phyloP scores from a whole-genome alignment of 2,113 vertebrate genomes.

The Gadus chalcogrammus region DNA sequence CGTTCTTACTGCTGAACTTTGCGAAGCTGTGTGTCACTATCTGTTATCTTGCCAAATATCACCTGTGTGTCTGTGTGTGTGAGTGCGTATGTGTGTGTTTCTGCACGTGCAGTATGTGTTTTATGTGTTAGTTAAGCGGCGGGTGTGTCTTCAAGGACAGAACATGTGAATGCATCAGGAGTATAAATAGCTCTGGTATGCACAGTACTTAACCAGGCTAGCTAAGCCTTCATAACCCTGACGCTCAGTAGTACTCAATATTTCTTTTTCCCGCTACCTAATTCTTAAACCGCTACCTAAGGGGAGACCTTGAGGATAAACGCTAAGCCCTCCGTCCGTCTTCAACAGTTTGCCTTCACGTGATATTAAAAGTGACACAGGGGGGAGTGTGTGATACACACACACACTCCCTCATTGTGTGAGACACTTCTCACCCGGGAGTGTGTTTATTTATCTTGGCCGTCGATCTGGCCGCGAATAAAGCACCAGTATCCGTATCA shows the following conservation, averaged over 20 bases:
- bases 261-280: too few species aligned
- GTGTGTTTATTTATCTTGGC: constrained; percentile 48
- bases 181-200: too few species aligned
- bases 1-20: constrained; percentile 18
- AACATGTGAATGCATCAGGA: too few species aligned
- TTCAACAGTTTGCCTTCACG: constrained; percentile 48
- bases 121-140: too few species aligned
- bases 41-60: too few species aligned
- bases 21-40: neutral
- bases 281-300: too few species aligned
- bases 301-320: constrained; percentile 9
- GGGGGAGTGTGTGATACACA: too few species aligned
- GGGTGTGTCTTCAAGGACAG: too few species aligned
- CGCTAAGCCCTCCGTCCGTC: constrained; percentile 16
- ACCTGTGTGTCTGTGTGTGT: neutral
- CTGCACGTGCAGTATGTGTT: neutral
- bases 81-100: constrained; percentile 13
- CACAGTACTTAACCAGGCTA: too few species aligned
- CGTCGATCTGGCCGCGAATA: constrained; percentile 40
- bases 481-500: constrained; percentile 23
- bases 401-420: constrained; percentile 26
- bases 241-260: too few species aligned
- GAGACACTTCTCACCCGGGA: constrained; percentile 10
- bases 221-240: too few species aligned
- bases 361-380: constrained; percentile 37